These are phyloP conservation scores for Chloropsis cyanopogon DNA, from an alignment of 2,113 vertebrate genomes.

Conservation along the genomic window DNA sequence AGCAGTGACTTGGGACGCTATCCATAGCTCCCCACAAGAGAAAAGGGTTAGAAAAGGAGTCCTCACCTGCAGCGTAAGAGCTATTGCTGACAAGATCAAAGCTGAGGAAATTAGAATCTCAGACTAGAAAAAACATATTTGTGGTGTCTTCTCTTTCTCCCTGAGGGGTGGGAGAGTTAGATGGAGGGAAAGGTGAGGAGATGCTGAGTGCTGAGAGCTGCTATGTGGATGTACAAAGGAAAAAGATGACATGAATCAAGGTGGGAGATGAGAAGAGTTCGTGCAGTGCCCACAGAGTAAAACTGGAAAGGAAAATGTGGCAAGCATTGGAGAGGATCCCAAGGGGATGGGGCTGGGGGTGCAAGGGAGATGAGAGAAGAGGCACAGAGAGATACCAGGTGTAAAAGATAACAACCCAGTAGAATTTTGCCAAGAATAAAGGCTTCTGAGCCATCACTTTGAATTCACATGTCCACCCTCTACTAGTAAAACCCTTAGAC, in stretches of 20 bases:
- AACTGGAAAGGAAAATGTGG: neutral
- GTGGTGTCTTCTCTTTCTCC: neutral
- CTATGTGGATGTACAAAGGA: neutral
- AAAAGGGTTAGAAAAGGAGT: neutral
- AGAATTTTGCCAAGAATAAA: neutral
- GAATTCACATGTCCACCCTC: constrained; percentile 19
- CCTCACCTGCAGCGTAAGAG: neutral
- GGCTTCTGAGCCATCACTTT: neutral
- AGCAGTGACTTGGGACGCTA: neutral
- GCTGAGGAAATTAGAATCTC: neutral
- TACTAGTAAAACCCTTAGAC: constrained; percentile 32
- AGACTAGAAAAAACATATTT: neutral
- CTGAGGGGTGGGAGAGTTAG: neutral
- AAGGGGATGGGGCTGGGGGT: neutral
- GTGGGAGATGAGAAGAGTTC: neutral
- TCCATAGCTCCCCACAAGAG: neutral
- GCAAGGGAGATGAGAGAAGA: neutral
- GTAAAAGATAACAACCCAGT: neutral
- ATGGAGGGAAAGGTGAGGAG: neutral
- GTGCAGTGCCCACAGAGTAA: neutral
- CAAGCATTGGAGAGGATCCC: neutral
- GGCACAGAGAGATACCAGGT: neutral
- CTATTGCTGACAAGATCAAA: neutral
- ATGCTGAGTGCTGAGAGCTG: neutral
- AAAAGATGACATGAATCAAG: neutral